Percentiles rank a stretch among this genome's conserved stretches.
phyloP scores from a whole-genome alignment of 2,113 vertebrate genomes.

The Tricholaema leucomelas region DNA sequence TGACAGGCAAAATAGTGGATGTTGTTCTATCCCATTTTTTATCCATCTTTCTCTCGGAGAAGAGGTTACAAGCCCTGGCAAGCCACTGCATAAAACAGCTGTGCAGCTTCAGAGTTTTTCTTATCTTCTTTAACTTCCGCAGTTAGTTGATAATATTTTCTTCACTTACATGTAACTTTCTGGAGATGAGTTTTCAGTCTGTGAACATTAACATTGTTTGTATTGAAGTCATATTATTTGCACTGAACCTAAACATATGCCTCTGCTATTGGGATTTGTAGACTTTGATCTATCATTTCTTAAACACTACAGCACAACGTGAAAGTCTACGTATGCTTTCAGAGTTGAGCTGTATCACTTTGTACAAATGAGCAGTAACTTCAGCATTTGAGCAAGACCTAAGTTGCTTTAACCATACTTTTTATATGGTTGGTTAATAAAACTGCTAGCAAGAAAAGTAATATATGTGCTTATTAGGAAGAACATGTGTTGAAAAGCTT shows the following conservation, averaged over 20 bases:
- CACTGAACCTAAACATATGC: not conserved
- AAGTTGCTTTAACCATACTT: not conserved
- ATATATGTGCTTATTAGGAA: not conserved
- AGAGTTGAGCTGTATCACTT: not conserved
- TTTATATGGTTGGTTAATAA: not conserved
- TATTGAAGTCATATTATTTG: not conserved
- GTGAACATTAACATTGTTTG: not conserved
- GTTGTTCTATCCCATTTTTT: not conserved
- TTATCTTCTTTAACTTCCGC: not conserved
- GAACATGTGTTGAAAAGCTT: not conserved
- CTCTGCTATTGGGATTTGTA: not conserved
- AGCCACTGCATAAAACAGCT: not conserved
- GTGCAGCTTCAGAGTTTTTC: not conserved
- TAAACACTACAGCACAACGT: not conserved
- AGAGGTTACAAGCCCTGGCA: slow-evolving; percentile 12
- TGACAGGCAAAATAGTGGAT: not conserved
- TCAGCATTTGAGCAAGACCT: not conserved
- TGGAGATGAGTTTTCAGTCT: not conserved
- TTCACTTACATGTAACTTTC: not conserved
- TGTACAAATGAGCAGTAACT: not conserved
- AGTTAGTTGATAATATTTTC: not conserved
- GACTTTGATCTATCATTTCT: not conserved
- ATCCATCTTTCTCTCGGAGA: not conserved
- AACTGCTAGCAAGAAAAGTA: not conserved
- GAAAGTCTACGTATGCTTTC: not conserved